Percentiles rank a stretch among this genome's conserved stretches.
Conservation (phyloP, 2,797 vertebrate species). For the Halcyon smyrnensis region DNA sequence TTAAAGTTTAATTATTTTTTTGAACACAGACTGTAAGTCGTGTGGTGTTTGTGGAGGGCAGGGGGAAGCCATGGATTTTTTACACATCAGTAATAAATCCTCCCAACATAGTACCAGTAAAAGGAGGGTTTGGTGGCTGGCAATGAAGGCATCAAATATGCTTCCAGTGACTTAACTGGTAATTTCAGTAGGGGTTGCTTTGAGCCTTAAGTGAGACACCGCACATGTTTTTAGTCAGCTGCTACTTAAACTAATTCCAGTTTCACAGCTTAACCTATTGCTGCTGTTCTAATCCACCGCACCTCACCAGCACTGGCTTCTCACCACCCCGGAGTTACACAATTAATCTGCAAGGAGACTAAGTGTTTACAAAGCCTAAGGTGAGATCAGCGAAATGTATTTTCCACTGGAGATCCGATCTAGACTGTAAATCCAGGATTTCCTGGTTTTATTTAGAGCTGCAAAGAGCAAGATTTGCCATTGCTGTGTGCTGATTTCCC, state of each 20-base stretch:
- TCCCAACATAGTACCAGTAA: not conserved
- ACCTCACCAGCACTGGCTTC: not conserved
- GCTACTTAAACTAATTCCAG: not conserved
- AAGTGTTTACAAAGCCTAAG: not conserved
- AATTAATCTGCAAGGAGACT: not conserved
- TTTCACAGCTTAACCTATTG: not conserved
- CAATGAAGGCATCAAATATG: not conserved
- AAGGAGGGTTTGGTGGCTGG: not conserved
- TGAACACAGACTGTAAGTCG: not conserved
- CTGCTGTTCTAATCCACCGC: not conserved
- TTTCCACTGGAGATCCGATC: not conserved
- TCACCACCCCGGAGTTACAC: not conserved
- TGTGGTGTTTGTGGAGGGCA: not conserved
- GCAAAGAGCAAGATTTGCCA: not conserved
- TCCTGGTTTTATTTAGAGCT: slow-evolving; percentile 14
- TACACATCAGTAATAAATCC: not conserved
- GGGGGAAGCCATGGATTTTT: not conserved
- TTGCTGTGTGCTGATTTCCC: not conserved
- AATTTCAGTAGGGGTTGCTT: not conserved
- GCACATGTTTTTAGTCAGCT: not conserved
- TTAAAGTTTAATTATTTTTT: not conserved
- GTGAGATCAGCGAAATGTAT: not conserved
- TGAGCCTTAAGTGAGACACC: not conserved
- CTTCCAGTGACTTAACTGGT: not conserved
- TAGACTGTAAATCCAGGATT: slow-evolving; percentile 1